Evolutionary conservation across 2,113 vertebrate genomes (phyloP).

Genomic region (Barbus barbus): DNA sequence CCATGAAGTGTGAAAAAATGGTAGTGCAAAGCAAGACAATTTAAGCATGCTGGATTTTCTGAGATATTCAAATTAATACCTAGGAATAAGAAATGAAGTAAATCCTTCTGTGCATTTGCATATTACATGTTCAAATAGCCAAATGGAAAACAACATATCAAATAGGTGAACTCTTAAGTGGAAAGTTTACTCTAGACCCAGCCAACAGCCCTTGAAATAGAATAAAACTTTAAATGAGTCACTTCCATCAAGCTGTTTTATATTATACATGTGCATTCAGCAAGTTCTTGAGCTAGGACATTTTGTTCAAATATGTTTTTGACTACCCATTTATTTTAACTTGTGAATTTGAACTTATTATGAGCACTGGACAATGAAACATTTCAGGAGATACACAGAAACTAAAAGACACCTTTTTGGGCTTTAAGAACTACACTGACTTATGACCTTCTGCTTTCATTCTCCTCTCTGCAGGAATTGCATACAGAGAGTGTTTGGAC

Average conservation of each 20-base stretch:
- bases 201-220: background rate
- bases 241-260: background rate
- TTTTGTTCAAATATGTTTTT: background rate
- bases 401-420: background rate
- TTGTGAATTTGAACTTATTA: background rate
- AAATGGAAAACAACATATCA: slow-evolving; percentile 7
- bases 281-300: background rate
- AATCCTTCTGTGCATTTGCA: slow-evolving; percentile 49
- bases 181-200: background rate
- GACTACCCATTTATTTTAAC: background rate
- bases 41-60: slow-evolving; percentile 55
- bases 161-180: background rate
- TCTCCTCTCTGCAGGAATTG: slow-evolving; percentile 78
- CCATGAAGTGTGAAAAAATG: slow-evolving; percentile 15
- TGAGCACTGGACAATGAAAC: background rate
- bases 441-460: slow-evolving; percentile 21
- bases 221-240: background rate
- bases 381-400: background rate
- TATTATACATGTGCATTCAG: background rate
- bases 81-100: slow-evolving; percentile 63
- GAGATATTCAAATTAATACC: slow-evolving; percentile 65
- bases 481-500: slow-evolving; percentile 91
- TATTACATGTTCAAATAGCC: slow-evolving; percentile 36
- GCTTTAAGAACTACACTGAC: background rate
- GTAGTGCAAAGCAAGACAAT: slow-evolving; percentile 44